A percentile compares a stretch with the other conserved stretches of the same genome.
These are phyloP conservation scores for Bolborhynchus lineola DNA, from an alignment of 2,113 vertebrate species.

Conservation along the genomic window DNA sequence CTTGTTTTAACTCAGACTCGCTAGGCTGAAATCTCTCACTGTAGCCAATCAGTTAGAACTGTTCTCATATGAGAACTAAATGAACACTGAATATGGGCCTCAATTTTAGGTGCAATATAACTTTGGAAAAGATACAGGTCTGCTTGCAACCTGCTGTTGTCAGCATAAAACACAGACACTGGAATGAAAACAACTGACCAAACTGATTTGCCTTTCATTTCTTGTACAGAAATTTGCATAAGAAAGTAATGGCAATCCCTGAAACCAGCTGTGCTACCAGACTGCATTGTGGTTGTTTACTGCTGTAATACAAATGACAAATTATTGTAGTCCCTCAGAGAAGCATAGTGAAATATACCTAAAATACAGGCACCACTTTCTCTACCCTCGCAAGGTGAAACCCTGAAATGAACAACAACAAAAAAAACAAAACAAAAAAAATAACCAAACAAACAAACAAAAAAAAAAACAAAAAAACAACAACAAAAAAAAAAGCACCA, in stretches of 20 bases:
- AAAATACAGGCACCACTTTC: not conserved
- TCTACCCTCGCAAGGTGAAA: not conserved
- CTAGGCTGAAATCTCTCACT: not conserved
- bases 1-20: not conserved
- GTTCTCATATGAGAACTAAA: not conserved
- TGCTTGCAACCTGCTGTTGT: not conserved
- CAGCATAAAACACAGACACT: not conserved
- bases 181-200: not conserved
- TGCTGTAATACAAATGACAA: not conserved
- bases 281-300: not conserved
- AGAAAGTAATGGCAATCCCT: not conserved
- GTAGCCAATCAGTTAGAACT: not conserved
- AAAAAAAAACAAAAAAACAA: not conserved
- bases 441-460: not conserved
- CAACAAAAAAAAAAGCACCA: not conserved
- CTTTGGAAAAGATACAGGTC: not conserved
- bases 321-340: not conserved
- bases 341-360: not conserved
- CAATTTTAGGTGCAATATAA: not conserved
- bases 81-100: not conserved
- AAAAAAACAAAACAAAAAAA: not conserved
- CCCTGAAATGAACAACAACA: not conserved
- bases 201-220: not conserved
- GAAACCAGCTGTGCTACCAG: conserved; percentile 1
- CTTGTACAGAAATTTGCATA: not conserved